Evolutionary conservation across 1,140 invertebrate genomes (phyloP).

Genomic region (Dermatophagoides farinae): DNA sequence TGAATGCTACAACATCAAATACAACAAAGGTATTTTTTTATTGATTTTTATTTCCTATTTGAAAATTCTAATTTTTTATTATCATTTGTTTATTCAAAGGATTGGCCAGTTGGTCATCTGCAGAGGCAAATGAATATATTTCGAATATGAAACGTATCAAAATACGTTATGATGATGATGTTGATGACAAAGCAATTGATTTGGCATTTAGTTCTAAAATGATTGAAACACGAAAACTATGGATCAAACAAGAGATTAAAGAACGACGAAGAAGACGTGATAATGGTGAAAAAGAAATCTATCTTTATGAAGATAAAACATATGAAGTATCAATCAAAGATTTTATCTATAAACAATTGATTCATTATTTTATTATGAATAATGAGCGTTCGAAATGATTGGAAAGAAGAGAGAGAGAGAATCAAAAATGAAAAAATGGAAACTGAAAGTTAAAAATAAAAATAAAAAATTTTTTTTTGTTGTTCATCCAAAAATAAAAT

Average conservation of each 20-base stretch:
- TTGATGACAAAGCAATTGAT: constrained; percentile 78
- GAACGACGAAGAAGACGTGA: constrained; percentile 72
- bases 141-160: constrained; percentile 81
- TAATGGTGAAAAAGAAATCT: constrained; percentile 64
- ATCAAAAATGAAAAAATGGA: too few species aligned
- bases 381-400: constrained; percentile 90
- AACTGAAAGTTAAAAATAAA: too few species aligned
- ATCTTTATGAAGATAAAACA: constrained; percentile 82
- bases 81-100: constrained; percentile 33
- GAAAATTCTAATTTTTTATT: not conserved
- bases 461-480: too few species aligned
- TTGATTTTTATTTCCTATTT: not conserved
- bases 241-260: constrained; percentile 91
- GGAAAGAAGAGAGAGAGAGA: too few species aligned
- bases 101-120: constrained; percentile 95
- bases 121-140: constrained; percentile 98
- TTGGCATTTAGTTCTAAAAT: constrained; percentile 94
- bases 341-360: constrained; percentile 91
- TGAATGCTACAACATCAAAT: constrained; percentile 86
- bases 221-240: constrained; percentile 84
- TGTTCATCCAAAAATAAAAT: too few species aligned
- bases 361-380: constrained; percentile 89
- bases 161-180: constrained; percentile 62
- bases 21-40: constrained; percentile 62
- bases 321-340: constrained; percentile 63